phyloP scores from a whole-genome alignment of 2,113 vertebrate species.

The Alosa alosa region DNA sequence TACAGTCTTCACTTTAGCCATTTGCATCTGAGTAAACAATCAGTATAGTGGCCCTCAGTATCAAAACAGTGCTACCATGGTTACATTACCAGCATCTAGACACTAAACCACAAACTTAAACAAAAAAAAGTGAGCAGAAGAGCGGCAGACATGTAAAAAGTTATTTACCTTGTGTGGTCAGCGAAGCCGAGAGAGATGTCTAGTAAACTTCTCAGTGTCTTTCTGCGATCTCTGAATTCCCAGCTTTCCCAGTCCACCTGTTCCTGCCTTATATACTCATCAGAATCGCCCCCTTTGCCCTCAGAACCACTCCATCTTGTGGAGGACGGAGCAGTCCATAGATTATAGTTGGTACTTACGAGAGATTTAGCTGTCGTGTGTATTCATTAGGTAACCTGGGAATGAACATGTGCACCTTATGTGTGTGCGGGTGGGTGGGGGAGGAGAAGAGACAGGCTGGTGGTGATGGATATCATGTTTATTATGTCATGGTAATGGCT shows the following conservation, averaged over 20 bases:
- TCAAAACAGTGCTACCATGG: not conserved
- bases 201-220: not conserved
- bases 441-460: too few relatives aligned
- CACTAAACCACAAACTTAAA: not conserved
- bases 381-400: not conserved
- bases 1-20: not conserved
- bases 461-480: not conserved
- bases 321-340: not conserved
- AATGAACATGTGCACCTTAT: not conserved
- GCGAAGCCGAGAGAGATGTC: not conserved
- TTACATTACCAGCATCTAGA: not conserved
- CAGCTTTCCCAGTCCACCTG: not conserved
- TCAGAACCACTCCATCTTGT: not conserved
- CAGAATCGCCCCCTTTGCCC: not conserved
- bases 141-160: not conserved
- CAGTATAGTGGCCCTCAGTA: not conserved
- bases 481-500: not conserved
- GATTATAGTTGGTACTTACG: not conserved
- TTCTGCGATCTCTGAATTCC: not conserved
- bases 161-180: not conserved
- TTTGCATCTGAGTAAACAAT: not conserved
- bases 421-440: not conserved
- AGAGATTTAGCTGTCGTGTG: not conserved
- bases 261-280: not conserved
- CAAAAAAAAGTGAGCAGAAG: not conserved